Percentiles rank a stretch among this genome's conserved stretches.
phyloP scores from a whole-genome alignment of 2,888 invertebrate species.

The Emmelina monodactyla region DNA sequence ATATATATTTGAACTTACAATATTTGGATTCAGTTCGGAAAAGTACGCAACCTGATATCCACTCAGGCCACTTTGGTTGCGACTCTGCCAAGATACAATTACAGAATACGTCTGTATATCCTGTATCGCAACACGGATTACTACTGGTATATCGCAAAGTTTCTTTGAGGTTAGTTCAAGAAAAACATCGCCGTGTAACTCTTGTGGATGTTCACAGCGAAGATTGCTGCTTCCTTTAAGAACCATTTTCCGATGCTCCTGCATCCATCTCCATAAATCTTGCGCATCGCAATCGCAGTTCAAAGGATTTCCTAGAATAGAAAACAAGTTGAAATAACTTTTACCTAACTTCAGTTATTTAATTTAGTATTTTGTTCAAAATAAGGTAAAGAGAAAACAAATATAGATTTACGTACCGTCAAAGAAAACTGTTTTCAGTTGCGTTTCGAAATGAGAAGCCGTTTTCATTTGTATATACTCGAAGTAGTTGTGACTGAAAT shows the following conservation, averaged over 20 bases:
- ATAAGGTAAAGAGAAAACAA: too few relatives aligned
- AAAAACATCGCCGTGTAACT: conserved; percentile 78
- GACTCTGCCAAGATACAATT: conserved; percentile 88
- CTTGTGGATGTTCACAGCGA: conserved; percentile 84
- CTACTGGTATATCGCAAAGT: conserved; percentile 84
- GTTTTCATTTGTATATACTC: conserved; percentile 82
- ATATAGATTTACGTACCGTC: conserved; percentile 79
- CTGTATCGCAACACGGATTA: conserved; percentile 84
- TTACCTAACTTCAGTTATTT: too few relatives aligned
- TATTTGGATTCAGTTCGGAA: conserved; percentile 60
- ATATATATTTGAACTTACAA: conserved; percentile 51
- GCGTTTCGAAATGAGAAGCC: conserved; percentile 80
- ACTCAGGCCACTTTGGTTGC: conserved; percentile 83
- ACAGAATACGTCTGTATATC: conserved; percentile 89
- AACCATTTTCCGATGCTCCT: conserved; percentile 83
- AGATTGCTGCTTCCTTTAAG: conserved; percentile 67
- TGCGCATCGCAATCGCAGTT: conserved; percentile 90
- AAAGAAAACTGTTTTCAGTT: conserved; percentile 77
- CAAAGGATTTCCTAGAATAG: conserved; percentile 81
- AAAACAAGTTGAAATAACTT: not conserved
- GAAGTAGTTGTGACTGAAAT: conserved; percentile 84
- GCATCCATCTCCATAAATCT: conserved; percentile 91
- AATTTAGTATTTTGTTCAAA: too few relatives aligned
- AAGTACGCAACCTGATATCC: conserved; percentile 89
- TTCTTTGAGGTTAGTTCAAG: conserved; percentile 80